Evolutionary conservation across 2,797 vertebrate species (phyloP).

Genomic region (Halcyon leucocephala): DNA sequence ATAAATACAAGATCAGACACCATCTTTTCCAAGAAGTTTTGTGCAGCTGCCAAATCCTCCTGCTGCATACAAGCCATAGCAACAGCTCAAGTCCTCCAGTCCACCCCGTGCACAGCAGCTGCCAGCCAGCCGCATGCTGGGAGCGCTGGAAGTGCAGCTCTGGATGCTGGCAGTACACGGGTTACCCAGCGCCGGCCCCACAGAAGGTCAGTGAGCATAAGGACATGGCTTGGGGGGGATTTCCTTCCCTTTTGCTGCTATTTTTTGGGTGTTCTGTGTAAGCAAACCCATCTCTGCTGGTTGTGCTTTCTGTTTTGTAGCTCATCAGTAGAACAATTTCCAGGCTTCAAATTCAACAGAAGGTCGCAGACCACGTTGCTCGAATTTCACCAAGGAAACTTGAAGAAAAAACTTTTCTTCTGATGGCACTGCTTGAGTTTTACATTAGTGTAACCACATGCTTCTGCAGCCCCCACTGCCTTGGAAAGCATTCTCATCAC

Average conservation of each 20-base stretch:
- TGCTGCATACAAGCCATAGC: not conserved
- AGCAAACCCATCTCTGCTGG: fast-evolving
- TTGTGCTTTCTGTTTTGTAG: not conserved
- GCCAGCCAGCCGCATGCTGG: fast-evolving
- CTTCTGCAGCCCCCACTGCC: not conserved
- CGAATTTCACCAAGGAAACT: not conserved
- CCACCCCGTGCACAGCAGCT: fast-evolving
- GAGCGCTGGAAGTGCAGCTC: not conserved
- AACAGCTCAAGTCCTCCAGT: fast-evolving
- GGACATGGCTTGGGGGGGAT: fast-evolving
- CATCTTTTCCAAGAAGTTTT: not conserved
- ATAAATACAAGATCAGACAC: not conserved
- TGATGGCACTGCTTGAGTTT: not conserved
- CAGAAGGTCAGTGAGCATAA: not conserved
- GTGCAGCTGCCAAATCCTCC: not conserved
- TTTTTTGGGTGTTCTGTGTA: not conserved
- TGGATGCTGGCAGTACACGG: not conserved
- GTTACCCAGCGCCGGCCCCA: not conserved
- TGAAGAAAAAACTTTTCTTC: not conserved
- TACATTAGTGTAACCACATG: not conserved
- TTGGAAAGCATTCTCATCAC: not conserved
- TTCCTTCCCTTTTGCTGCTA: not conserved
- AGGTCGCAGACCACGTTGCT: not conserved
- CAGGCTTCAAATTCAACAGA: not conserved
- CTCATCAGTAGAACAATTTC: not conserved